Evolutionary conservation across 2,888 invertebrate species (phyloP), one percentile per base, ranked within the genome.

Genomic region (Uropetala carovei): DNA sequence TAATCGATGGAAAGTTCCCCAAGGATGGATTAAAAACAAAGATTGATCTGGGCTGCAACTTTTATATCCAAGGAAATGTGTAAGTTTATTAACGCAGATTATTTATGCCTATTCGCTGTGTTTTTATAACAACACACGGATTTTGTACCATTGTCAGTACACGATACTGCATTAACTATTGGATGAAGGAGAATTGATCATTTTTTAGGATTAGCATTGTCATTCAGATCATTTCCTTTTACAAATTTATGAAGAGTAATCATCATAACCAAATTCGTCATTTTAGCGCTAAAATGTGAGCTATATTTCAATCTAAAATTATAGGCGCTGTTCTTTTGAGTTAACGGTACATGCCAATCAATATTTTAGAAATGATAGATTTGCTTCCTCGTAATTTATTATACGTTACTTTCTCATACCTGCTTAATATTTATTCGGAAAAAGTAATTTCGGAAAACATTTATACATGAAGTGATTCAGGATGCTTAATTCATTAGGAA

Each of bases 41-140:
- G 95, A 96, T 98, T 57, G 97, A 98, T 94, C 95, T 98, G 59
- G 98, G 98, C n/a, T 97, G 97, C 93, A 97, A 97, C 94, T 97
- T 98, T 93, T 98, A 97, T 94, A 97, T 98, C 94, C 97, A 98
- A 94, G 98, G 98, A 0, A 95, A 96, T 92, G 96, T 98, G 92
- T 95, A 96, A 92, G 89, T 89, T 30, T n/a, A 27, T 60, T 8
- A 59, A 22, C 22, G 9, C 11, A 16, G 83, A 16, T 56, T 8
- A 57, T 11, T 43, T 5, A 43, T 43, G 0, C 8, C 9, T 30
- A 27, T 30, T 27, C 30, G 16, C 13, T 60, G 0, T 22, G 0
- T 86, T 11, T n/a, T n/a, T n/a, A n/a, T 58, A 14, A 8, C 11
- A 27, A 83, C 57, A 57, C 30, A n/a, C 18, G 10, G 18, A 57